Evolutionary conservation across 2,113 vertebrate species (phyloP), one percentile per base, ranked within the genome.

Genomic region (Oncorhynchus clarkii): DNA sequence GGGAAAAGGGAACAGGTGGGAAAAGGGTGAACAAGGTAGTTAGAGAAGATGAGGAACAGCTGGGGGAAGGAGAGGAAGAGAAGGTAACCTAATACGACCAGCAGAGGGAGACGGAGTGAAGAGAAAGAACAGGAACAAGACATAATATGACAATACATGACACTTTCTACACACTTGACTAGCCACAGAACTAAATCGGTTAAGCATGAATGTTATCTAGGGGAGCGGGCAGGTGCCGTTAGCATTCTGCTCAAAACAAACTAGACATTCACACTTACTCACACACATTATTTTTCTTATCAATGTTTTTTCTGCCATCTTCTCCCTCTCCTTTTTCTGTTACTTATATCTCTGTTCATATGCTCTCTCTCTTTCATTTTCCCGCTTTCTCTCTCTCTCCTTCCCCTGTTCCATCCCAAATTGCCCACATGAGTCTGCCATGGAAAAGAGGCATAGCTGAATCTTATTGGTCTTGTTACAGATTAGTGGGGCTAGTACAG

Each of bases 151-250:
- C n/a, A n/a, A n/a, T n/a, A n/a, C n/a, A n/a, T n/a, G n/a, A n/a
- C n/a, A n/a, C n/a, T n/a, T n/a, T 67, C 66, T 67, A 3, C 29
- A 18, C 12, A 18, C 66, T 67, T 27, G 16, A 4, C 26, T 73
- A 22, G 49, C 49, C 24, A 51, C 7, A 5, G 26, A 71, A 26
- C 14, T 79, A 71, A 82, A 39, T 67, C 27, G 45, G 64, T 68
- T 72, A 73, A 73, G 31, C 31, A 34, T 62, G 59, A 45, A 54
- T 73, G 69, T 49, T 16, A 8, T 80, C 85, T 72, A 39, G 72
- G 70, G 68, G 72, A 69, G 18, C 18, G 13, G 1, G 0, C 65
- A 9, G 18, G 54, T 64, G 13, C 18, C 24, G 68, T 39, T 24
- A 68, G 6, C 68, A 22, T 49, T 70, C 27, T 78, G 57, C 73